phyloP scores from a whole-genome alignment of 2,797 vertebrate species.

The Phrynocephalus guinanensis region DNA sequence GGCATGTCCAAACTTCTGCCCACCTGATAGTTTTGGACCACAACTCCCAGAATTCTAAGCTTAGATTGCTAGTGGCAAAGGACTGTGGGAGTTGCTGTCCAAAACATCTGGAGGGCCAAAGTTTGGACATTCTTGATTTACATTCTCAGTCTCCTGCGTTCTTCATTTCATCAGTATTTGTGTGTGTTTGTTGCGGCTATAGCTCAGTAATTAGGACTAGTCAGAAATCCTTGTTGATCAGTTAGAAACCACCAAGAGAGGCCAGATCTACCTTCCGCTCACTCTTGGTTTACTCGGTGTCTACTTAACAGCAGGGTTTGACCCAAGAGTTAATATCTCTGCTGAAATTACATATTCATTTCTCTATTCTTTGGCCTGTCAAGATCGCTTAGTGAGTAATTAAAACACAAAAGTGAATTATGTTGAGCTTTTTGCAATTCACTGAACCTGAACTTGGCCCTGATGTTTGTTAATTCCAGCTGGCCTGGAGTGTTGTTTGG shows the following conservation, averaged over 20 bases:
- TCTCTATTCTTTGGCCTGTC: neutral
- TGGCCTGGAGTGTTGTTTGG: conserved; percentile 54
- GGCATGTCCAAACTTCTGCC: no score
- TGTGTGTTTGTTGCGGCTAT: neutral
- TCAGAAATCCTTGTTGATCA: neutral
- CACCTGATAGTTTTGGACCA: no score
- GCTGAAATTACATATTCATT: neutral
- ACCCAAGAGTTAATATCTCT: neutral
- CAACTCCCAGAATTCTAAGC: no score
- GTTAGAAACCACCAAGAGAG: neutral
- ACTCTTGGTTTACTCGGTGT: neutral
- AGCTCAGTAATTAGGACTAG: neutral
- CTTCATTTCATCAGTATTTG: neutral
- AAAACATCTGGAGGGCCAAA: no score
- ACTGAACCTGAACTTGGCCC: conserved; percentile 48
- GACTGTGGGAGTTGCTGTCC: no score
- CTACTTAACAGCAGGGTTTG: neutral
- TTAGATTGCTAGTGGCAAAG: no score
- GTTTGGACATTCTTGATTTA: no score
- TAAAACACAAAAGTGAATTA: conserved; percentile 62
- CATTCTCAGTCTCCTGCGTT: neutral
- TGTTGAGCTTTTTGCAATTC: conserved; percentile 55
- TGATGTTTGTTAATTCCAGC: conserved; percentile 50
- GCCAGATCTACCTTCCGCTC: neutral
- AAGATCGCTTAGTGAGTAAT: conserved; percentile 28